These are phyloP conservation scores for Diglossa cyanea DNA, from an alignment of 2,797 vertebrate species.

Conservation along the genomic window DNA sequence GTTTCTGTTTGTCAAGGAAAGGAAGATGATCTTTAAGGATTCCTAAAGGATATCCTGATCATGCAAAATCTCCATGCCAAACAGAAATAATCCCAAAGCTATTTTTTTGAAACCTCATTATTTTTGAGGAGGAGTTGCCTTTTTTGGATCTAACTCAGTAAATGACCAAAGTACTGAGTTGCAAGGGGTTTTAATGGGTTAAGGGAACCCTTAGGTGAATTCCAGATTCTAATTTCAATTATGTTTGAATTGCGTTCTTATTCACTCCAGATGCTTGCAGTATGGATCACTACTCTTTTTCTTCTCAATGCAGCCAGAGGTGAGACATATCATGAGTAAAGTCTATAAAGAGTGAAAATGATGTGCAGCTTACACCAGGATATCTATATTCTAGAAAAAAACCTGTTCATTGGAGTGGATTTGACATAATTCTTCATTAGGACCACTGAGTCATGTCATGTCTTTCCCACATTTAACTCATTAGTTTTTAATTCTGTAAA, in stretches of 20 bases:
- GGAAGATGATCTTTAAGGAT: background rate
- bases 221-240: background rate
- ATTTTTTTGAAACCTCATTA: background rate
- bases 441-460: background rate
- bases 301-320: slow-evolving; percentile 32
- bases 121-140: background rate
- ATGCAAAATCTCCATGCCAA: background rate
- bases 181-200: background rate
- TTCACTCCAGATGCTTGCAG: slow-evolving; percentile 37
- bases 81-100: background rate
- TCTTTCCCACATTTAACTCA: background rate
- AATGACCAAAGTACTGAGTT: background rate
- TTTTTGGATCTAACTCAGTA: background rate
- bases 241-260: background rate
- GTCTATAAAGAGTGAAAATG: background rate
- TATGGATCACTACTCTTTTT: slow-evolving; percentile 24
- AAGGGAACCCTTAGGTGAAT: background rate
- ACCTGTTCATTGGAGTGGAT: background rate
- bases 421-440: background rate
- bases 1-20: background rate
- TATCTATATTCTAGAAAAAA: background rate
- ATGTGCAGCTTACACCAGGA: background rate
- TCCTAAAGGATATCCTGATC: background rate
- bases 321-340: background rate
- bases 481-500: background rate